These are phyloP conservation scores for Cephus spinipes DNA, from an alignment of 2,888 invertebrate species.

Conservation along the genomic window DNA sequence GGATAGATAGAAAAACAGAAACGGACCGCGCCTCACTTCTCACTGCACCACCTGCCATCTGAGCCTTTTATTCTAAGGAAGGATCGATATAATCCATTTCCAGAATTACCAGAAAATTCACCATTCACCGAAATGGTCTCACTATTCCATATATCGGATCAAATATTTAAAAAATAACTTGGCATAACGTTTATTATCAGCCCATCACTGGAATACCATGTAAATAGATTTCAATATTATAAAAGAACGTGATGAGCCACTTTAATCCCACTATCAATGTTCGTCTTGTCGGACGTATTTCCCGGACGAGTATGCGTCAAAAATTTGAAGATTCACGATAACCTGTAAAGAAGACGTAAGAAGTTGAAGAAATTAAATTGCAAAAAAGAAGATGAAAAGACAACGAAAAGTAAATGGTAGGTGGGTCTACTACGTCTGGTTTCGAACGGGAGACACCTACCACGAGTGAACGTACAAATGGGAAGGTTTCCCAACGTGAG, in stretches of 20 bases:
- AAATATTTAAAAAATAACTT: neutral
- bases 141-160: neutral
- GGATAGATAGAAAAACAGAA: slow-evolving; percentile 56
- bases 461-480: neutral
- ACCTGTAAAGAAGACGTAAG: neutral
- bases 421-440: neutral
- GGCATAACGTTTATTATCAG: neutral
- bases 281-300: neutral
- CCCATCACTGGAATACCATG: neutral
- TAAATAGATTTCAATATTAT: neutral
- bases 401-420: neutral
- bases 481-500: neutral
- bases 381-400: too few species aligned
- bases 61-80: slow-evolving; percentile 5
- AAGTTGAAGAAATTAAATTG: neutral
- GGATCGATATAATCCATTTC: neutral
- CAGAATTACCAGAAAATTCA: neutral
- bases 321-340: neutral
- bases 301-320: neutral
- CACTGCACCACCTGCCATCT: slow-evolving; percentile 8
- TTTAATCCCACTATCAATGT: neutral
- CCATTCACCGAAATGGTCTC: neutral
- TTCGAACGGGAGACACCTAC: neutral
- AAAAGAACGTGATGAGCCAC: neutral
- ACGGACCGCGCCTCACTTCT: slow-evolving; percentile 5